Evolutionary conservation across 2,113 vertebrate species (phyloP).

Genomic region (Corythaixoides concolor): DNA sequence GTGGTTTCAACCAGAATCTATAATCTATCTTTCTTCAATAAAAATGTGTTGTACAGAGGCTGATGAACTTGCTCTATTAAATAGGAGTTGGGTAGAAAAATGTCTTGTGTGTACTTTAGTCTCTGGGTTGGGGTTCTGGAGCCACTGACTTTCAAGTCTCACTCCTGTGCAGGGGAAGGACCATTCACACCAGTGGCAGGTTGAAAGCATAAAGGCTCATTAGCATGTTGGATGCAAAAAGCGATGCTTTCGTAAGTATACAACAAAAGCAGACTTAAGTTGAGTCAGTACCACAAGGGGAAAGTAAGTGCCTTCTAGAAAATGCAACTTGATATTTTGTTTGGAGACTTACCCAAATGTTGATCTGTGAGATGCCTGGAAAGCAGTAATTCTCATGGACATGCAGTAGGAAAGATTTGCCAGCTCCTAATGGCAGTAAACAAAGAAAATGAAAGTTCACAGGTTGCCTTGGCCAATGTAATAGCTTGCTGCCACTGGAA

Average conservation of each 20-base stretch:
- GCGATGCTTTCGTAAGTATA: not conserved
- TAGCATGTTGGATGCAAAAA: not conserved
- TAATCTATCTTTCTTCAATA: not conserved
- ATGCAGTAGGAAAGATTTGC: not conserved
- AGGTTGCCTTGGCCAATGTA: not conserved
- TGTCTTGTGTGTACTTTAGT: not conserved
- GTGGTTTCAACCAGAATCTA: not conserved
- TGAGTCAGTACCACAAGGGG: not conserved
- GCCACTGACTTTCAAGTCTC: not conserved
- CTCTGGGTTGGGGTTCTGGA: not conserved
- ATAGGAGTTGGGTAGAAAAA: not conserved
- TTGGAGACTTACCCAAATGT: not conserved
- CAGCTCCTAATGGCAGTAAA: not conserved
- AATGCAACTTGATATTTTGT: not conserved
- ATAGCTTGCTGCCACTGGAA: not conserved
- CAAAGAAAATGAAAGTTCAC: slow-evolving; percentile 3
- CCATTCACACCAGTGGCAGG: not conserved
- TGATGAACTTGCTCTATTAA: not conserved
- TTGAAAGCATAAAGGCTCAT: not conserved
- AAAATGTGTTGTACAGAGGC: not conserved
- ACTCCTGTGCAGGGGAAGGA: accelerated
- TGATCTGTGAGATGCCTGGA: slow-evolving; percentile 15
- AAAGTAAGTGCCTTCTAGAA: not conserved
- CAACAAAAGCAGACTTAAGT: not conserved
- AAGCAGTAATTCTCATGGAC: not conserved